Evolutionary conservation across 2,113 vertebrate genomes (phyloP).

Genomic region (Fregetta grallaria): DNA sequence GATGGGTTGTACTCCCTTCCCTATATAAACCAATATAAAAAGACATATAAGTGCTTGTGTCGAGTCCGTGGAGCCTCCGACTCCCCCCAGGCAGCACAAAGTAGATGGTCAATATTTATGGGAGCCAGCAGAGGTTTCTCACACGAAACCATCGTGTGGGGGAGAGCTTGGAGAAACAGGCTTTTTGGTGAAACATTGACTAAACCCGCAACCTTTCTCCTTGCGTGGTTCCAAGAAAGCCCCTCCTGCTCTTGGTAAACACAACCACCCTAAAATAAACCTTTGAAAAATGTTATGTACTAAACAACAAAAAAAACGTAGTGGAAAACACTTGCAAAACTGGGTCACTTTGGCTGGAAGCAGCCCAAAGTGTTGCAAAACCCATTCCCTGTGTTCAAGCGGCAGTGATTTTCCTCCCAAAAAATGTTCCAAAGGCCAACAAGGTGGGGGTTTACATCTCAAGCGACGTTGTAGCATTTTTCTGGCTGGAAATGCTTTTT

Average conservation of each 20-base stretch:
- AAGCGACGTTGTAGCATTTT: accelerated
- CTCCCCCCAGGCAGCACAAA: not conserved
- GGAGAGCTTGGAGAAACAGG: not conserved
- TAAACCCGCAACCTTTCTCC: not conserved
- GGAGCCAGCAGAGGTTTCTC: not conserved
- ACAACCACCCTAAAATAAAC: not conserved
- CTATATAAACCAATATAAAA: not conserved
- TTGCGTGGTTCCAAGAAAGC: not conserved
- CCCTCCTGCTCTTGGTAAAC: not conserved
- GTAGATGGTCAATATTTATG: not conserved
- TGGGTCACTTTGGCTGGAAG: not conserved
- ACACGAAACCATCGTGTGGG: accelerated
- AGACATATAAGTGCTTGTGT: not conserved
- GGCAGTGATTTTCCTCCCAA: not conserved
- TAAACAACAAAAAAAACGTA: not conserved
- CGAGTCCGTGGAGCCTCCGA: accelerated
- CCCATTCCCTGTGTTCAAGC: accelerated
- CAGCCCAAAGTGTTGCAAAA: not conserved
- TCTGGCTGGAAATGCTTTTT: not conserved
- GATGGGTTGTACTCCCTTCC: not conserved
- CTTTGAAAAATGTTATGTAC: not conserved
- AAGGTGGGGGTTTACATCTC: not conserved
- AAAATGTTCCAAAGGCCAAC: not conserved
- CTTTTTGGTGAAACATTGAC: not conserved
- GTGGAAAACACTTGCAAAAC: not conserved